Base-by-base conservation (phyloP, 2,113 vertebrate genomes). In the Apistogramma diplotaenia region DNA sequence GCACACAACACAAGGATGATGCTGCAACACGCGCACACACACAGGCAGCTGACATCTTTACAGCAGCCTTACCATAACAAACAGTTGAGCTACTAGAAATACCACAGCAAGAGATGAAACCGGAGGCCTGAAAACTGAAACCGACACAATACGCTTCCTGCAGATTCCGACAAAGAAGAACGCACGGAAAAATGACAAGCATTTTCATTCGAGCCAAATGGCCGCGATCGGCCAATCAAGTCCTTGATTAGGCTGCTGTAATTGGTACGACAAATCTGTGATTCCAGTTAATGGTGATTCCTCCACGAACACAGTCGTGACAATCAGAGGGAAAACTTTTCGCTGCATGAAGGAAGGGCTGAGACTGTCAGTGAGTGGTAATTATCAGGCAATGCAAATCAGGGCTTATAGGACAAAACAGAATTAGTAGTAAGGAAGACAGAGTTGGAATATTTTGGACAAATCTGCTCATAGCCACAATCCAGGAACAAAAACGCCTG, bases 61-160 rank as follows among this genome's bases (percentile, higher is more conserved):
- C 85, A 82, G 87, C 83, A 79, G 89, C 72, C 76, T 88, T 88
- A 90, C 89, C 89, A 93, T 87, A 94, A 93, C 90, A 93, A 92
- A 91, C 93, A 91, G 87, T 91, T 88, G 89, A 87, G 90, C 91
- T 89, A 92, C 91, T 92, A 93, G 89, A 94, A 94, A 94, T 94
- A 89, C 93, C 92, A 60, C 46, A 53, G 88, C 5, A 4, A 46
- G 73, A 85, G 89, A 89, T 60, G 82, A 92, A 85, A 82, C 79
- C 4, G 23, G 51, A 81, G 49, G 74, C 74, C 83, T 87, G 90
- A 75, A 84, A 90, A 83, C 74, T 71, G 89, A 91, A 82, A 93
- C 88, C 85, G 35, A 83, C 72, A 84, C 85, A 84, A 84, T 84
- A 82, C 83, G 58, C 83, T 55, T 89, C 83, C 78, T 70, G 67